phyloP scores from a whole-genome alignment of 2,113 vertebrate genomes.

The Vulpes vulpes region DNA sequence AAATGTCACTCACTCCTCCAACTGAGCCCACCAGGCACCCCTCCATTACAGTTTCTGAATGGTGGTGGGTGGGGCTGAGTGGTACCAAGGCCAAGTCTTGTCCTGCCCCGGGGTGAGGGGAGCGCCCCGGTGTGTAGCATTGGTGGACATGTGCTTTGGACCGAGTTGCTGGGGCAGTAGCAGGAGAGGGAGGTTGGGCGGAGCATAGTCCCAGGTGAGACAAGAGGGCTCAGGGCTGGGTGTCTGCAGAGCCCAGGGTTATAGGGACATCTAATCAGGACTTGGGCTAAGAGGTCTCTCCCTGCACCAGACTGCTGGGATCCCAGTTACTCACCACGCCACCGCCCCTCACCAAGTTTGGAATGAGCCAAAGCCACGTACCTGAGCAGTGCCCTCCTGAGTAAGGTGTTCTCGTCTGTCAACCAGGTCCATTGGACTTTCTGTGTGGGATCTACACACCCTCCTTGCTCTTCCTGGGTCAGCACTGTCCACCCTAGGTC shows the following conservation, averaged over 20 bases:
- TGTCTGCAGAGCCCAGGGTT: neutral
- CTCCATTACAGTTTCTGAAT: neutral
- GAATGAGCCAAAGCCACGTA: neutral
- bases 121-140: neutral
- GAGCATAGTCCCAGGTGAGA: neutral
- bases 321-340: neutral
- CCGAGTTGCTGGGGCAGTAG: neutral
- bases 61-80: neutral
- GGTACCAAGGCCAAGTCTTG: neutral
- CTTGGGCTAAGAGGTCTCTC: neutral
- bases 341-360: neutral
- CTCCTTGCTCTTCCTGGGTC: neutral
- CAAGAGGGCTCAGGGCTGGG: neutral
- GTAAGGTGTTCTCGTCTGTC: neutral
- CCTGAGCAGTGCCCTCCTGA: neutral
- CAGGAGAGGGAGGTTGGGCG: neutral
- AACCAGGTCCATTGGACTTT: neutral
- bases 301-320: neutral
- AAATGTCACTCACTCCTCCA: neutral
- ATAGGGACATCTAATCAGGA: neutral
- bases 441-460: neutral
- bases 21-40: neutral
- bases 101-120: neutral
- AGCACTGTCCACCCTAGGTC: neutral
- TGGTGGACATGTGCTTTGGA: neutral